Evolutionary conservation across 2,797 vertebrate species (phyloP).

Genomic region (Megalops cyprinoides): DNA sequence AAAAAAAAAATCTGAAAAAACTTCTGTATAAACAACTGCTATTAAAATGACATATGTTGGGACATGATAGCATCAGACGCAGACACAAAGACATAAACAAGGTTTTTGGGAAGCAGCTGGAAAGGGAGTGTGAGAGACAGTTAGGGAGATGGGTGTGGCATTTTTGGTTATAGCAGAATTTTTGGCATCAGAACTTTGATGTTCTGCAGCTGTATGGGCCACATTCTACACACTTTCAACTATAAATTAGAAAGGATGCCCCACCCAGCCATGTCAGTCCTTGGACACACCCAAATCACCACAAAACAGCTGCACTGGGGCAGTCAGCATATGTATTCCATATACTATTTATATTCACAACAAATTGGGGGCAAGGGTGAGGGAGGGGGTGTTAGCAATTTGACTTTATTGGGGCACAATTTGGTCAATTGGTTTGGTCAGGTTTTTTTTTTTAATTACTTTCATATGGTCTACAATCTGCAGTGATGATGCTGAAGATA

Average conservation of each 20-base stretch:
- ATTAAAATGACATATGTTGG: not conserved
- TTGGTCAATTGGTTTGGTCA: no score
- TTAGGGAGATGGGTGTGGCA: constrained; percentile 7
- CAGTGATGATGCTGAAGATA: no score
- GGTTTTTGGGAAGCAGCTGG: not conserved
- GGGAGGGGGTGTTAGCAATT: not conserved
- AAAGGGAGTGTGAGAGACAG: not conserved
- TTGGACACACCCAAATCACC: constrained; percentile 24
- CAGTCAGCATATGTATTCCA: not conserved
- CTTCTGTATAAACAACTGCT: not conserved
- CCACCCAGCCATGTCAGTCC: constrained; percentile 12
- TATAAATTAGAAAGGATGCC: not conserved
- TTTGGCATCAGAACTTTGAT: not conserved
- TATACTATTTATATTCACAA: not conserved
- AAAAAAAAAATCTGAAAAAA: not conserved
- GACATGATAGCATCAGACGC: not conserved
- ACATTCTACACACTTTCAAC: constrained; percentile 1
- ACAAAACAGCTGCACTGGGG: constrained; percentile 23
- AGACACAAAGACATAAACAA: not conserved
- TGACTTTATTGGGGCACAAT: not conserved
- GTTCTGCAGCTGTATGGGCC: not conserved
- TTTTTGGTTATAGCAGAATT: not conserved
- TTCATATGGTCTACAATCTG: no score
- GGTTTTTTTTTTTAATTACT: no score
- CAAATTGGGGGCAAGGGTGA: not conserved